Base-by-base conservation (phyloP, 2,113 vertebrate genomes). In the Gavialis gangeticus region DNA sequence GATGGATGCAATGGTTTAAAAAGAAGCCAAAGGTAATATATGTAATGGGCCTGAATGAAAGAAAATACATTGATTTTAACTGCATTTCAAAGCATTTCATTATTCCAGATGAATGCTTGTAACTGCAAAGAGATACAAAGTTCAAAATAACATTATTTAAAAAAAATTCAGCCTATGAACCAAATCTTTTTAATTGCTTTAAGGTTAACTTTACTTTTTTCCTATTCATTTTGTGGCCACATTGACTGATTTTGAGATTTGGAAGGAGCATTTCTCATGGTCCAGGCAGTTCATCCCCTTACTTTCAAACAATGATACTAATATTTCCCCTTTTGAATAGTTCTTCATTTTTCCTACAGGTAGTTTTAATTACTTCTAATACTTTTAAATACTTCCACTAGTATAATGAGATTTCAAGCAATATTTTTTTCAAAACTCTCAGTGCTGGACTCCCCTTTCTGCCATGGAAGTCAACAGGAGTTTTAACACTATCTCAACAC, bases 21-120 rank as follows among this genome's bases (percentile, higher is more conserved):
- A 34, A 89, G 8, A 85, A 88, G 77, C 5, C 24, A 79, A 81
- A 92, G 87, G 2, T 17, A 90, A 78, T 63, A 2, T 77, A 58
- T 88, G 24, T 78, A 84, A 94, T 27, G 10, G 19, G 21, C 12
- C 67, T 80, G 3, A 89, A 79, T 88, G 73, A 94, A 92, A 92
- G 58, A 87, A 57, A 71, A n/a, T 24, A 63, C 79, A 54, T 83
- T 88, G 87, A 93, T 96, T 94, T 95, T 96, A 96, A 94, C 94
- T 95, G 57, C 57, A 85, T 93, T 94, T 96, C 63, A 66, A 89
- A 89, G 55, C 59, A 30, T 91, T 93, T 93, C 46, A 85, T 95
- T 93, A 87, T 94, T 95, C 55, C 37, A 69, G 46, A 90, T 86
- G 87, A 95, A 91, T 90, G 46, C 59, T 93, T 89, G 24, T 95